Conservation (phyloP, 2,797 vertebrate species). For the Phoxinus dragarum region DNA sequence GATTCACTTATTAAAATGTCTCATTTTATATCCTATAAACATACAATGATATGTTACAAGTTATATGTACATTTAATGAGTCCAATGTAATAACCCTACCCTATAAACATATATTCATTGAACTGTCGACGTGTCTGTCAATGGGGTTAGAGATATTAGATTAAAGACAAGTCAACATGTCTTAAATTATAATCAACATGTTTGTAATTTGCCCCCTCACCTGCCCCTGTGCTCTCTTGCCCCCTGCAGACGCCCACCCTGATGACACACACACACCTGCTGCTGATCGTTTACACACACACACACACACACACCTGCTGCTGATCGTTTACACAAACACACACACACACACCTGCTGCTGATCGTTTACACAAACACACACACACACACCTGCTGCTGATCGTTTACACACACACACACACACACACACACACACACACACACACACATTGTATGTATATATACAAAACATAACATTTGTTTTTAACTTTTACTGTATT, state of each 20-base stretch:
- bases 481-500: neutral
- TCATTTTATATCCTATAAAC: neutral
- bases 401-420: too few species aligned
- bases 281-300: too few species aligned
- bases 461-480: neutral
- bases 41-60: neutral
- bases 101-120: constrained; percentile 42
- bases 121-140: constrained; percentile 44
- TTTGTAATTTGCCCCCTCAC: constrained; percentile 82
- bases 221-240: constrained; percentile 69
- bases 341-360: too few species aligned
- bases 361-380: too few species aligned
- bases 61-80: neutral
- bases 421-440: too few species aligned
- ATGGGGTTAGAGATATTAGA: constrained; percentile 65
- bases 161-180: constrained; percentile 82
- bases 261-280: constrained; percentile 66
- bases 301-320: neutral
- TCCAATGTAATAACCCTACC: neutral
- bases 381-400: too few species aligned
- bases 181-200: constrained; percentile 83
- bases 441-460: too few species aligned
- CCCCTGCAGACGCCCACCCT: constrained; percentile 76
- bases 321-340: neutral
- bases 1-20: neutral